Percentiles rank a stretch among this genome's conserved stretches.
phyloP scores from a whole-genome alignment of 2,113 vertebrate species.

The Lucifuga dentata region DNA sequence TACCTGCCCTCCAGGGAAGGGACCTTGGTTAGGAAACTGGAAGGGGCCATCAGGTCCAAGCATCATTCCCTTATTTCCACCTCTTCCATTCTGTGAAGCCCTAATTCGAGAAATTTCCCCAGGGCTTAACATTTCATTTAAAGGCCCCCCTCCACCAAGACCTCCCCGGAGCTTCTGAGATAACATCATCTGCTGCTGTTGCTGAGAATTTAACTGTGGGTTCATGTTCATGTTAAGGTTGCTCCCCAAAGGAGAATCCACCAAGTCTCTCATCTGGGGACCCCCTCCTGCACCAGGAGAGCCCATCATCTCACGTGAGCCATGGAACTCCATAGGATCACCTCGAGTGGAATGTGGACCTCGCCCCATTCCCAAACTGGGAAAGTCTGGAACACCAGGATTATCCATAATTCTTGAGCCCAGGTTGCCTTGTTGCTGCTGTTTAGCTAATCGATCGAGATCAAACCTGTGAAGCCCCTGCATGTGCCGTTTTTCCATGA shows the following conservation, averaged over 20 bases:
- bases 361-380: conserved; percentile 74
- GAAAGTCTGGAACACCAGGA: conserved; percentile 72
- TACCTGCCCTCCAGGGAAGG: conserved; percentile 86
- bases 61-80: conserved; percentile 87
- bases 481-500: conserved; percentile 91
- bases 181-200: conserved; percentile 89
- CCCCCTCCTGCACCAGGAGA: conserved; percentile 83
- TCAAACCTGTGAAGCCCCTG: conserved; percentile 86
- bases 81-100: conserved; percentile 85
- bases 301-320: conserved; percentile 88
- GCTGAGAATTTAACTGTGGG: conserved; percentile 89
- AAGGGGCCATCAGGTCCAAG: conserved; percentile 81
- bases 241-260: conserved; percentile 86
- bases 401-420: conserved; percentile 83
- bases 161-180: conserved; percentile 90
- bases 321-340: conserved; percentile 89
- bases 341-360: conserved; percentile 65
- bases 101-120: conserved; percentile 89
- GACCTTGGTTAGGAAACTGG: conserved; percentile 86
- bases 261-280: conserved; percentile 88
- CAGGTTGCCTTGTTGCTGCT: conserved; percentile 85
- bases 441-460: conserved; percentile 88
- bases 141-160: conserved; percentile 75
- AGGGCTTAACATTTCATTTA: conserved; percentile 84
- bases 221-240: conserved; percentile 91